Base-by-base conservation (phyloP, 2,888 invertebrate species). In the Drosophila cognata region DNA sequence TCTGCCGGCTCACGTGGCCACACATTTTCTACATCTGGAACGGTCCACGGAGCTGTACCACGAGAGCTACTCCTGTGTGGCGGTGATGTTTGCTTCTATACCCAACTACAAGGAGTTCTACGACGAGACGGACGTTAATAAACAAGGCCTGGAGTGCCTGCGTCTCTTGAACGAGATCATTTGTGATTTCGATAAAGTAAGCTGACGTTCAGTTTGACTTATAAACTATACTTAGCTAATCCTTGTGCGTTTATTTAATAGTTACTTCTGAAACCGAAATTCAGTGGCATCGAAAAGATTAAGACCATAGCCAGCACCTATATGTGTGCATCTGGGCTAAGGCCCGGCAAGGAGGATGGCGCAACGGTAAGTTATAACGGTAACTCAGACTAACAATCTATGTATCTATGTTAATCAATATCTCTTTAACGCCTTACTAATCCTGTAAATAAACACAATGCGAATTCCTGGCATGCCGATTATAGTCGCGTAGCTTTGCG, bases 281-380 rank as follows among this genome's bases (percentile, higher is more conserved):
- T 97, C 93, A 98, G 98, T 91, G 96, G 97, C 81, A 98, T 99
- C 84, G 99, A 99, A 94, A 99, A 99, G 93, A 99, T 99, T 63
- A 99, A 99, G 93, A 99, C 99, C 0, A 99, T 99, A 69, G 99
- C 98, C 18, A 98, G 98, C 93, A 99, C 99, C 0, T 99, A 99
- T 91, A 99, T 99, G 99, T 96, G 99, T 56, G 99, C 99, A 0
- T 97, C 98, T 0, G 99, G 99, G 0, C 94, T 99, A 25, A 94
- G 97, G 61, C 98, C 98, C 0, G 98, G 97, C 21, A 97, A 97
- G 83, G 97, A 97, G 91, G 96, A 96, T 78, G 95, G 95, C 68
- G 94, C 94, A 57, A 94, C 94, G 90, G 97, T 97, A 93, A 91
- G 93, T 61, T 51, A 13, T 7, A 25, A 11, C 10, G 43, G 5